phyloP scores from a whole-genome alignment of 2,888 invertebrate genomes.

The Neoascia interrupta region DNA sequence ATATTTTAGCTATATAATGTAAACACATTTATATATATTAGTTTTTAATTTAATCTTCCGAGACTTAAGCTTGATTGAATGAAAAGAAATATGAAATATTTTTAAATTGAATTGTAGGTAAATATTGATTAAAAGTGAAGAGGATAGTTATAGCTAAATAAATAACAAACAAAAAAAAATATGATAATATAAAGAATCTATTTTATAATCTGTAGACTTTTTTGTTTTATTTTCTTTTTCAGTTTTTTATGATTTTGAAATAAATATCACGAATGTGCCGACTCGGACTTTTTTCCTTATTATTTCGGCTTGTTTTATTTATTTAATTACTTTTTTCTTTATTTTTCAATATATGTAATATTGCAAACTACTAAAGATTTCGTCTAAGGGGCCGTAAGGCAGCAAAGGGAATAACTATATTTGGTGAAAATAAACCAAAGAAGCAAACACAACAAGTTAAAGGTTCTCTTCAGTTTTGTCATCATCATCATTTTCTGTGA shows the following conservation, averaged over 20 bases:
- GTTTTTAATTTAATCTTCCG: constrained; percentile 54
- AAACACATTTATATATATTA: constrained; percentile 27
- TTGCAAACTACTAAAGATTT: too few relatives aligned
- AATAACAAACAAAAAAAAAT: constrained; percentile 33
- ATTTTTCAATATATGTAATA: too few relatives aligned
- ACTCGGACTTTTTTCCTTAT: too few relatives aligned
- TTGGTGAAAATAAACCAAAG: too few relatives aligned
- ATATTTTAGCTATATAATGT: constrained; percentile 54
- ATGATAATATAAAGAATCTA: constrained; percentile 64
- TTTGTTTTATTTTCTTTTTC: neutral
- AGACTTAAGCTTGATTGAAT: constrained; percentile 64
- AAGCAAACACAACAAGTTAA: too few relatives aligned
- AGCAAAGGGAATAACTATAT: too few relatives aligned
- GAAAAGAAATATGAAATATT: constrained; percentile 28
- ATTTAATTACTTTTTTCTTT: too few relatives aligned
- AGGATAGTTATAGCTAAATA: constrained; percentile 52
- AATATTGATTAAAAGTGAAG: constrained; percentile 43
- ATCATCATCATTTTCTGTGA: too few relatives aligned
- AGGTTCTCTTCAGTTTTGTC: too few relatives aligned
- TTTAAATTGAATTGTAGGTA: constrained; percentile 55
- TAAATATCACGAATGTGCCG: too few relatives aligned
- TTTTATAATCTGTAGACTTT: constrained; percentile 56
- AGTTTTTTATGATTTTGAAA: neutral
- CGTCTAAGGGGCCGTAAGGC: too few relatives aligned
- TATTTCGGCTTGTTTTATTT: too few relatives aligned